A percentile compares a stretch with the other conserved stretches of the same genome.
phyloP scores from a whole-genome alignment of 2,797 vertebrate genomes.

The Muscicapa striata region DNA sequence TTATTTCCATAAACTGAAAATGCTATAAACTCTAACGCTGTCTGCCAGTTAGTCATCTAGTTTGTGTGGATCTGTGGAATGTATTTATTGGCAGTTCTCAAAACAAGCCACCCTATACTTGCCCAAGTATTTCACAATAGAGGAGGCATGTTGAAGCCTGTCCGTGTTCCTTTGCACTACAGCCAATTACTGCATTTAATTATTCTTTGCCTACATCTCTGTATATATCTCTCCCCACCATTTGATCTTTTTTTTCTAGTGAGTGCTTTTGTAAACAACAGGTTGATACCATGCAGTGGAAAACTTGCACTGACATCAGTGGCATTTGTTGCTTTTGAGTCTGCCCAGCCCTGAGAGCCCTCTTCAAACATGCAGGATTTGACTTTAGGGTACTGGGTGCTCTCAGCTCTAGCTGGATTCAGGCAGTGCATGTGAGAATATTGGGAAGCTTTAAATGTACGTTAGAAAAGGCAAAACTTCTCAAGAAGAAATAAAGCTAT shows the following conservation, averaged over 20 bases:
- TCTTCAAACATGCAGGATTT: background rate
- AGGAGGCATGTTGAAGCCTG: conserved; percentile 33
- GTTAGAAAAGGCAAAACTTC: background rate
- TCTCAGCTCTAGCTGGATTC: background rate
- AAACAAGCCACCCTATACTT: conserved; percentile 33
- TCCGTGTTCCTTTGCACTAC: background rate
- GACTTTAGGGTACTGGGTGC: background rate
- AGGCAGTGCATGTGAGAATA: background rate
- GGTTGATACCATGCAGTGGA: background rate
- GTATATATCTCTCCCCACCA: background rate
- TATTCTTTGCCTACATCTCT: conserved; percentile 13
- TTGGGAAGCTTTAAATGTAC: background rate
- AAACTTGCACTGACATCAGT: background rate
- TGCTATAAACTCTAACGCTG: background rate
- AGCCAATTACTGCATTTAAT: conserved; percentile 21
- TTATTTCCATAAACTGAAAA: background rate
- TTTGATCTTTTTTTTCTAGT: background rate
- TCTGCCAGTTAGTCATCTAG: conserved; percentile 9
- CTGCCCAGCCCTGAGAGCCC: background rate
- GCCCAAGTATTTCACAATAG: conserved; percentile 25
- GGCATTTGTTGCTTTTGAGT: background rate
- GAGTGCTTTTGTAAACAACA: background rate
- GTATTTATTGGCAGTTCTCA: conserved; percentile 51
- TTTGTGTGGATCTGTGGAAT: conserved; percentile 32
- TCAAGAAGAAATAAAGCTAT: background rate